Percentiles rank a stretch among this genome's conserved stretches.
These are phyloP conservation scores for Falco punctatus DNA, from an alignment of 2,113 vertebrate species.

Conservation along the genomic window DNA sequence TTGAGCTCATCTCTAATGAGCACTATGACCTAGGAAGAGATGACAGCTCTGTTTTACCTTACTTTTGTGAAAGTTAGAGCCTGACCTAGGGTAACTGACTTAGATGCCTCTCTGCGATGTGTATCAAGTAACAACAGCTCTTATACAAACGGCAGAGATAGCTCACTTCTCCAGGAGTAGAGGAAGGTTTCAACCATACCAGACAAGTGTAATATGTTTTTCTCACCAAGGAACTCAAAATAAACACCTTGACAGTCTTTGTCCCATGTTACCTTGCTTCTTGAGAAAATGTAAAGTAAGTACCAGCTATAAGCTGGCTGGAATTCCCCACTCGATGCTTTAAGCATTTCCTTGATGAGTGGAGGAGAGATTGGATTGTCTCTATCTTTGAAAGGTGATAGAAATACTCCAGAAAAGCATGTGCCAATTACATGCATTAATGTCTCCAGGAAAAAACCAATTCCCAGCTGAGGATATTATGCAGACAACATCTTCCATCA, in stretches of 20 bases:
- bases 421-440: conserved; percentile 21
- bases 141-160: neutral
- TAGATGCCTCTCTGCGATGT: neutral
- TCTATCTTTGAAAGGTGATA: conserved; percentile 39
- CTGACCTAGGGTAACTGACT: neutral
- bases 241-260: conserved; percentile 2
- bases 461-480: neutral
- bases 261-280: neutral
- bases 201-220: conserved; percentile 28
- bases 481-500: neutral
- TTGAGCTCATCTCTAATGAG: neutral
- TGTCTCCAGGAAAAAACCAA: neutral
- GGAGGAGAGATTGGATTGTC: conserved; percentile 1
- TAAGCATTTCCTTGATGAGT: conserved; percentile 44
- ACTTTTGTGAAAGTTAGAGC: neutral
- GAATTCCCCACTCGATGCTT: conserved; percentile 53
- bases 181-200: neutral
- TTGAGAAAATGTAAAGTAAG: conserved; percentile 19
- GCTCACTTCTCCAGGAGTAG: neutral
- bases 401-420: conserved; percentile 61
- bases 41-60: neutral
- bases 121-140: neutral
- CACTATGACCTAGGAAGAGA: neutral
- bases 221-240: conserved; percentile 47
- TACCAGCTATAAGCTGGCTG: neutral